Conservation (phyloP, 2,797 vertebrate genomes). For the Macropus fuliginosus region DNA sequence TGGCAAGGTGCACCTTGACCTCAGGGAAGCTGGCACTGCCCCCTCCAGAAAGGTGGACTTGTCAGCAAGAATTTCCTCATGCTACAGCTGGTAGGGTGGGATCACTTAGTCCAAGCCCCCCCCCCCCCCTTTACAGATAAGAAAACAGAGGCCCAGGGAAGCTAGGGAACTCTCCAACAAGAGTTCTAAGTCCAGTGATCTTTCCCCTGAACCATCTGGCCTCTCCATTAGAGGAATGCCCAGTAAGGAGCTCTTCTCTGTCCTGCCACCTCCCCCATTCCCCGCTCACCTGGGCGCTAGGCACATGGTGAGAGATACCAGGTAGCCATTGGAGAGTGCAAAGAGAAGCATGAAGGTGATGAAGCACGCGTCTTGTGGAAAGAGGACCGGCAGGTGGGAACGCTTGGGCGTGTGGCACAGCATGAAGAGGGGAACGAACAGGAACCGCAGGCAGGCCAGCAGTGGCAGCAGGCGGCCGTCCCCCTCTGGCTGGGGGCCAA, state of each 20-base stretch:
- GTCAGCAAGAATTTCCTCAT: not conserved
- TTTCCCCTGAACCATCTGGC: not conserved
- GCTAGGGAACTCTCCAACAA: not conserved
- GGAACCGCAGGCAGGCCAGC: slow-evolving; percentile 86
- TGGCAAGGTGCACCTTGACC: not conserved
- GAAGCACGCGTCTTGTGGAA: slow-evolving; percentile 86
- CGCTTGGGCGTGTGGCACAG: slow-evolving; percentile 88
- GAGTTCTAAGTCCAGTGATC: too few relatives aligned
- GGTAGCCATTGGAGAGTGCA: slow-evolving; percentile 91
- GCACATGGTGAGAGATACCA: slow-evolving; percentile 90
- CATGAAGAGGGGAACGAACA: slow-evolving; percentile 93
- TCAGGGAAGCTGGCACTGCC: not conserved
- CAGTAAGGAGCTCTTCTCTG: not conserved
- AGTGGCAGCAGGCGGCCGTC: slow-evolving; percentile 87
- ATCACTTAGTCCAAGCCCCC: not conserved
- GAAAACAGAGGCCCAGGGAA: not conserved
- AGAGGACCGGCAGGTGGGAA: slow-evolving; percentile 83
- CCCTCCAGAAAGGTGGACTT: not conserved
- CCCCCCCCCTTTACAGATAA: not conserved
- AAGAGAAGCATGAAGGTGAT: slow-evolving; percentile 89
- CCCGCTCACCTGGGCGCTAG: slow-evolving; percentile 86
- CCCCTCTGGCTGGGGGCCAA: slow-evolving; percentile 86
- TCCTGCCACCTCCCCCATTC: not conserved
- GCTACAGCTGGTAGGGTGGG: not conserved
- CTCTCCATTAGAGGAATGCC: not conserved